Percentiles rank a stretch among this genome's conserved stretches.
These are phyloP conservation scores for Dolomedes plantarius DNA, from an alignment of 2,888 invertebrate species.

Conservation along the genomic window DNA sequence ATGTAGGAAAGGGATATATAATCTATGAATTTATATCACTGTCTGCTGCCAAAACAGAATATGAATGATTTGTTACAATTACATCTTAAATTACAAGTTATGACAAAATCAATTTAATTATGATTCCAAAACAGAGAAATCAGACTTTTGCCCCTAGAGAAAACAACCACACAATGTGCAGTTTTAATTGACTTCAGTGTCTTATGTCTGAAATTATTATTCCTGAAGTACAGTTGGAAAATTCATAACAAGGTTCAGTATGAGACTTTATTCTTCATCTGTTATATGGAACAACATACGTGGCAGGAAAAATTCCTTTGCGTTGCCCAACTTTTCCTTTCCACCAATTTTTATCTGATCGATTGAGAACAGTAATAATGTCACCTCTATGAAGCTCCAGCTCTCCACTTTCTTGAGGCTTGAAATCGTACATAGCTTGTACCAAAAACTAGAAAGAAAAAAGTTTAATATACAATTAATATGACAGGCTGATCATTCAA, in stretches of 20 bases:
- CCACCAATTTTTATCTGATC: constrained; percentile 93
- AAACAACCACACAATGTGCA: no score
- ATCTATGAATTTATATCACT: no score
- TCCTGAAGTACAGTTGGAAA: background rate
- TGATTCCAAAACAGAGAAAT: no score
- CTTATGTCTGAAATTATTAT: background rate
- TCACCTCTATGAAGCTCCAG: constrained; percentile 97
- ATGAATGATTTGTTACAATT: no score
- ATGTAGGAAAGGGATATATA: no score
- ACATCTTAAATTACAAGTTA: no score
- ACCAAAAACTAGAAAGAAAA: constrained; percentile 87
- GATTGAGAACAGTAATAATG: constrained; percentile 97
- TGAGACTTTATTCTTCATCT: constrained; percentile 69
- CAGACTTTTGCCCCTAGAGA: no score
- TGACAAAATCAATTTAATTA: no score
- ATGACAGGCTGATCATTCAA: no score
- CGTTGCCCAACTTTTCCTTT: constrained; percentile 95
- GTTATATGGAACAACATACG: constrained; percentile 96
- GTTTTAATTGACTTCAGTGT: background rate
- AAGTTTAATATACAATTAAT: no score
- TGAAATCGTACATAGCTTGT: constrained; percentile 98
- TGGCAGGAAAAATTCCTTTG: constrained; percentile 97
- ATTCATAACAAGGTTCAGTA: background rate
- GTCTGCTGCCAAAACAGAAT: no score
- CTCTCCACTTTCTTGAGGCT: constrained; percentile 97